Conservation (phyloP, 2,113 vertebrate genomes). For the Xyliphius kryptos region DNA sequence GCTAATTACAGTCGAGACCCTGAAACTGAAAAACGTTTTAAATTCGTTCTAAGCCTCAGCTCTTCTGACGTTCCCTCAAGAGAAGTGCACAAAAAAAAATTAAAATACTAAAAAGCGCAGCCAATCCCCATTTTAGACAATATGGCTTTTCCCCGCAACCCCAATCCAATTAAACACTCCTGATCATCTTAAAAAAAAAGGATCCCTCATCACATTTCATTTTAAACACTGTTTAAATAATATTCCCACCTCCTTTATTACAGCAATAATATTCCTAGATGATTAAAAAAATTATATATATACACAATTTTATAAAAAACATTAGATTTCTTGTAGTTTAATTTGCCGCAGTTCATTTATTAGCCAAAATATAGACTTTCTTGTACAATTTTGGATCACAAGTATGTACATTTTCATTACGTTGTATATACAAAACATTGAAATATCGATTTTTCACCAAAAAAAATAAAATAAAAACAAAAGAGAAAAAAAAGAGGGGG, state of each 20-base stretch:
- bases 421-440: conserved; percentile 86
- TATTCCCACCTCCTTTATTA: no score
- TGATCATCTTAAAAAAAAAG: no score
- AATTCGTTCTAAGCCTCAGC: conserved; percentile 55
- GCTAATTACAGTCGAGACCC: conserved; percentile 59
- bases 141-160: no score
- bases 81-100: conserved; percentile 9
- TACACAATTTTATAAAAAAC: no score
- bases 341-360: conserved; percentile 99
- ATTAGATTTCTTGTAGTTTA: no score
- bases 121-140: conserved; percentile 33
- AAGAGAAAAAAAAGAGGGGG: no score
- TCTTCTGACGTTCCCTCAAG: conserved; percentile 23
- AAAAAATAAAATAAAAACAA: conserved; percentile 51
- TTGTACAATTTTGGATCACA: conserved; percentile 99
- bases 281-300: no score
- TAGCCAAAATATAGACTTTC: conserved; percentile 99
- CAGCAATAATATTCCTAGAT: no score
- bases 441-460: conserved; percentile 81
- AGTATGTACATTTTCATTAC: conserved; percentile 97
- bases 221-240: no score
- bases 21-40: conserved; percentile 56
- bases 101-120: conserved; percentile 24
- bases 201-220: no score
- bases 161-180: no score